phyloP scores from a whole-genome alignment of 2,113 vertebrate genomes.

The Nothocercus nigrocapillus region DNA sequence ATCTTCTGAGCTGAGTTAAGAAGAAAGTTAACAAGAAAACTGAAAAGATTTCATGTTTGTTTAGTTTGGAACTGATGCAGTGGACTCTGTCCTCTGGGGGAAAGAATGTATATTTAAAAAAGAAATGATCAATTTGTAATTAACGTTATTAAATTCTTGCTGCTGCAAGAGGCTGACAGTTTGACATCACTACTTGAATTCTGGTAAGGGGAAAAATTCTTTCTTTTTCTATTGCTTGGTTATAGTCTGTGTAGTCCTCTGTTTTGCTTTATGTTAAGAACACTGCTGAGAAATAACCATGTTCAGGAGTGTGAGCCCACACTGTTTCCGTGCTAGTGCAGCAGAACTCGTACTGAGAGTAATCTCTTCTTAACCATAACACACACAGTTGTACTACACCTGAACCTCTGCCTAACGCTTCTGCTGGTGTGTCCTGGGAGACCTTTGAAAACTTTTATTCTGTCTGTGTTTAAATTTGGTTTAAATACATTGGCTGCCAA shows the following conservation, averaged over 20 bases:
- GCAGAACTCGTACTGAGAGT: neutral
- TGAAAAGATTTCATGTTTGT: neutral
- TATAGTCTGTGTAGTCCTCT: neutral
- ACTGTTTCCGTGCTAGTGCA: neutral
- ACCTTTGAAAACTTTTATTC: neutral
- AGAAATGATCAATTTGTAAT: neutral
- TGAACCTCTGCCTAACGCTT: neutral
- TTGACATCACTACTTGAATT: neutral
- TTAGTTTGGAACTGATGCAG: neutral
- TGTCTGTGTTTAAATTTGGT: neutral
- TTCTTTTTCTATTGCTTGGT: neutral
- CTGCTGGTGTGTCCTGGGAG: neutral
- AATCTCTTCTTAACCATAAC: neutral
- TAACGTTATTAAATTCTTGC: constrained; percentile 27
- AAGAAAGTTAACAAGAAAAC: neutral
- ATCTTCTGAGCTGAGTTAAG: neutral
- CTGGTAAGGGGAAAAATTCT: constrained; percentile 16
- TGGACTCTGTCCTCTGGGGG: neutral
- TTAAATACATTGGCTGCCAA: neutral
- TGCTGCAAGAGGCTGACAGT: constrained; percentile 23
- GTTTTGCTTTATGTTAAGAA: neutral
- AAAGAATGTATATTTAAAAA: neutral
- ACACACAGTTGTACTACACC: neutral
- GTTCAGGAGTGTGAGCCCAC: neutral
- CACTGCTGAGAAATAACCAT: neutral